Base-by-base conservation (phyloP, 2,113 vertebrate genomes). In the Merops nubicus region DNA sequence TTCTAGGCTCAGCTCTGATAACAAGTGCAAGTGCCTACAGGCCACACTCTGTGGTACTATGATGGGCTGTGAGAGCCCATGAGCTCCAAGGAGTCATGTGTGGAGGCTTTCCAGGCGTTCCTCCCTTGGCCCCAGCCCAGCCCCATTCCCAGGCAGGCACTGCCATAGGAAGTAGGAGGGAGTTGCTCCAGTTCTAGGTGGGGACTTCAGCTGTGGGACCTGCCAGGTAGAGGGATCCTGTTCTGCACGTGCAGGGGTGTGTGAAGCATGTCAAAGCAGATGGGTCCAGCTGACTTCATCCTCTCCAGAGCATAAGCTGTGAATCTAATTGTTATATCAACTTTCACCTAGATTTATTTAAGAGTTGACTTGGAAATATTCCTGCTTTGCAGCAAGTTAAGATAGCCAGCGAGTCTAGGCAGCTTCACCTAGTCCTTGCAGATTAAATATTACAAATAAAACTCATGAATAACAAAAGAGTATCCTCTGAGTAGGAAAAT, bases 31-130 rank as follows among this genome's bases (percentile, higher is more conserved):
- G 2, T 73, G 50, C 51, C 82, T 42, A 22, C 51, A 86, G 83
- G 67, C 67, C 63, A 23, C 5, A 3, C 18, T 79, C 9, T 3
- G 8, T 4, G 5, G 2, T 3, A 2, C 33, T 20, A 50, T 0
- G 1, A 6, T 2, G 3, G 43, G 9, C 13, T 22, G 11, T 0
- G 19, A 77, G 51, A 59, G 23, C 29, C 57, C n/a, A 3, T 2
- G 11, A 22, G 53, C 70, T 79, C 70, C 29, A 6, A n/a, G n/a
- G 28, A 53, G 28, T 0, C 1, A 1, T 3, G 11, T 8, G 33
- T 9, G 36, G 21, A 62, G 25, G 10, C 15, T 7, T 17, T 76
- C 36, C 0, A 1, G 7, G 1, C 22, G 18, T 12, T 89, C 60
- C 21, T 53, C 12, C 29, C 38, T 33, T 29, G 11, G 36, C 16